Evolutionary conservation across 2,113 vertebrate species (phyloP), one percentile per base, ranked within the genome.

Genomic region (Gopherus flavomarginatus): DNA sequence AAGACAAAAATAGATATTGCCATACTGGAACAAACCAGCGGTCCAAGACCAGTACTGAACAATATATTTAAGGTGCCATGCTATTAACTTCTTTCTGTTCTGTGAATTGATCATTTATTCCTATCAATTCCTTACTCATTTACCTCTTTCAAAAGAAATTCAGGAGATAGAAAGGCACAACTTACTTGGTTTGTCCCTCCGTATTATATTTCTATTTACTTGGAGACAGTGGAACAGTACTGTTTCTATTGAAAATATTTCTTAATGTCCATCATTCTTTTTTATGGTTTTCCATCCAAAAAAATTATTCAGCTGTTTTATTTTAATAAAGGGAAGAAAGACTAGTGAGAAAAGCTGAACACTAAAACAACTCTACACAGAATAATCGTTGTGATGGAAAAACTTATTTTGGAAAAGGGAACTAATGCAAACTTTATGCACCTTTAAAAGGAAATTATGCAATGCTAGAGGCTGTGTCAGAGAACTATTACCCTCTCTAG

Each of bases 61-160:
- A n/a, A 69, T 69, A 69, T 69, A 81, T 79, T 4, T 69, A 86
- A 88, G 42, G 90, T 62, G 88, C 50, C 14, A 56, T 0, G 1
- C 11, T 88, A 29, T 14, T 78, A n/a, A 38, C 56, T 87, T 84
- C 38, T 53, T 81, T 29, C 81, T 54, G 62, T 42, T 86, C 27
- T 42, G 42, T 31, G 52, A 38, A 62, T 4, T n/a, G 27, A 56
- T 38, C 0, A 0, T 49, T 47, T 75, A 35, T 31, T 95, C 38
- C 83, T 86, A 56, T n/a, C 1, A 86, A 88, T 65, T 83, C 44
- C 56, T 65, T 87, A 53, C 16, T 87, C 81, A 8, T 10, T 85
- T 6, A 89, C 81, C 24, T 84, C 4, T n/a, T 93, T n/a, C 47
- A 87, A 91, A 91, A 85, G 7, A 84, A 54, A 27, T 80, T 26